Evolutionary conservation across 2,113 vertebrate species (phyloP).

Genomic region (Hippotragus niger): DNA sequence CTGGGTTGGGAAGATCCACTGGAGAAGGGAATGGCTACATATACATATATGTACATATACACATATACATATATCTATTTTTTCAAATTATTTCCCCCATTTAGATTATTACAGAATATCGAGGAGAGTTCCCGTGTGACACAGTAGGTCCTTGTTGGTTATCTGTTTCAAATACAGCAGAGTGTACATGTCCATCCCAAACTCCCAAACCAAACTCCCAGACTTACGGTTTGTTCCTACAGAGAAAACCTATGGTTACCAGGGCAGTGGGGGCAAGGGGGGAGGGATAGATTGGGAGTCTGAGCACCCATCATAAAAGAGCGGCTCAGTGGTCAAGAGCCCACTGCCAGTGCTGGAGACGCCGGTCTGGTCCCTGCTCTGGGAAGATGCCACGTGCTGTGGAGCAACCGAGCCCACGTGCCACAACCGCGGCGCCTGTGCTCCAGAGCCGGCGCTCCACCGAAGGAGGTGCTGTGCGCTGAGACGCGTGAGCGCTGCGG

Average conservation of each 20-base stretch:
- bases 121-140: neutral
- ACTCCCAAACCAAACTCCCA: neutral
- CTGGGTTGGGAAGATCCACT: neutral
- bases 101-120: neutral
- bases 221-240: neutral
- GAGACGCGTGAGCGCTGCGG: rapidly evolving
- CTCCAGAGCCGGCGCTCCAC: rapidly evolving
- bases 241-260: neutral
- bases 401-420: neutral
- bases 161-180: neutral
- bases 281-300: neutral
- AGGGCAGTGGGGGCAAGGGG: neutral
- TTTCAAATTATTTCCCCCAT: neutral
- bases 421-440: rapidly evolving
- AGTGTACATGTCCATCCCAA: neutral
- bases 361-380: neutral
- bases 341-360: neutral
- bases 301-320: neutral
- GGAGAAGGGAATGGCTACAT: neutral
- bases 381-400: neutral
- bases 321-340: neutral
- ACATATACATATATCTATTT: neutral
- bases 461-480: neutral
- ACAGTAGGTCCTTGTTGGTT: neutral
- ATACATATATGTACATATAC: neutral